Percentiles rank a stretch among this genome's conserved stretches.
These are phyloP conservation scores for Aix galericulata DNA, from an alignment of 2,113 vertebrate genomes.

Conservation along the genomic window DNA sequence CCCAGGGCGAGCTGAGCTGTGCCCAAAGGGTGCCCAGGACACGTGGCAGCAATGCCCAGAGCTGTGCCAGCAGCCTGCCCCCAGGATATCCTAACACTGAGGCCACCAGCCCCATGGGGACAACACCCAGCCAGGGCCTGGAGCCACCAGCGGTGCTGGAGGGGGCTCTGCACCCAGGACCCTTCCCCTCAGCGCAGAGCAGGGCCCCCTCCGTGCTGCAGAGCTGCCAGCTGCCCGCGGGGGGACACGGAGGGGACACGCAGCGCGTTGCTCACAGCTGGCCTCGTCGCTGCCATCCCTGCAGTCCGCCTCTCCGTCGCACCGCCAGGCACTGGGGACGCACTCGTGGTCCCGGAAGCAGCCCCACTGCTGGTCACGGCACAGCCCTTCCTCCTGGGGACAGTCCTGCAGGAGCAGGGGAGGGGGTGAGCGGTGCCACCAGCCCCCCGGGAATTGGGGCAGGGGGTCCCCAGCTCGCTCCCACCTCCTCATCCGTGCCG, in stretches of 20 bases:
- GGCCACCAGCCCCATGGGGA: background rate
- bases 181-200: accelerated
- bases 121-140: background rate
- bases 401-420: conserved; percentile 15
- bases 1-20: background rate
- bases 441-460: accelerated
- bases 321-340: conserved; percentile 83
- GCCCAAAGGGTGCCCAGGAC: background rate
- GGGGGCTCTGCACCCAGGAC: background rate
- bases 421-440: background rate
- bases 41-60: background rate
- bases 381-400: background rate
- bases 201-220: background rate
- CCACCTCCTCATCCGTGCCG: conserved; percentile 86
- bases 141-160: background rate
- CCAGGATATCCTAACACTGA: background rate
- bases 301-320: conserved; percentile 85
- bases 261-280: conserved; percentile 77
- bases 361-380: conserved; percentile 76
- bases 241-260: background rate
- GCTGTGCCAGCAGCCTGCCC: background rate
- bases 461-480: background rate
- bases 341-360: conserved; percentile 79
- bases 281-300: conserved; percentile 82
- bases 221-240: background rate